A percentile compares a stretch with the other conserved stretches of the same genome.
These are phyloP conservation scores for Leptestheria dahalacensis DNA, from an alignment of 1,140 invertebrate species.

Conservation along the genomic window DNA sequence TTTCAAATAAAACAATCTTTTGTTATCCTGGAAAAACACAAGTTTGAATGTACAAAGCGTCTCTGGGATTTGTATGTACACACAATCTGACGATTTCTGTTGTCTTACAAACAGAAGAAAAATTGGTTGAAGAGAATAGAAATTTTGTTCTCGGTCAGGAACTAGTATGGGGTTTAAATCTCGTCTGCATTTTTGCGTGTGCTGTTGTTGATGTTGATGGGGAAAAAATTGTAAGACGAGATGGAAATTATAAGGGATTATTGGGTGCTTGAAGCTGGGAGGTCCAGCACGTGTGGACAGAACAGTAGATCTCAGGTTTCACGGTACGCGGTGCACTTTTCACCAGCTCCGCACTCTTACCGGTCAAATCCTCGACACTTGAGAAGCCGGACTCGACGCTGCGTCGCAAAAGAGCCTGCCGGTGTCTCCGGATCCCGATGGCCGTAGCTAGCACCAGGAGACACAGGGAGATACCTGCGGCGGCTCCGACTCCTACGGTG, in stretches of 20 bases:
- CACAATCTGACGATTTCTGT: no score
- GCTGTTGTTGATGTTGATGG: background rate
- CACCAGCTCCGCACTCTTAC: background rate
- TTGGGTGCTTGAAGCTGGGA: background rate
- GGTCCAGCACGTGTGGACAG: background rate
- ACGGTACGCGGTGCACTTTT: no score
- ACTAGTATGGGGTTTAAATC: no score
- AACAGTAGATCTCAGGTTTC: background rate
- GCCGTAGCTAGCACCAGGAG: constrained; percentile 8
- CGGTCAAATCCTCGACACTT: background rate
- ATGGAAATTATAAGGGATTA: background rate
- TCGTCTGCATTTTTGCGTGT: background rate
- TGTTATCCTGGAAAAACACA: no score
- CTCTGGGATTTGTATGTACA: no score
- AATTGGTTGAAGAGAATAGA: no score
- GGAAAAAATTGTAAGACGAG: background rate
- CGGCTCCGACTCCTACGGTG: constrained; percentile 13
- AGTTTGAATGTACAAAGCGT: no score
- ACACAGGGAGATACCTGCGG: constrained; percentile 9
- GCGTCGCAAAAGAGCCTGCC: background rate
- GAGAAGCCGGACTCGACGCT: background rate
- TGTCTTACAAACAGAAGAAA: no score
- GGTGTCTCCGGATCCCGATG: constrained; percentile 9
- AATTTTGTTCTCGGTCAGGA: no score
- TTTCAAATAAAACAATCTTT: no score